Percentiles rank a stretch among this genome's conserved stretches.
These are phyloP conservation scores for Hylaeus anthracinus DNA, from an alignment of 1,140 invertebrate genomes.

Conservation along the genomic window DNA sequence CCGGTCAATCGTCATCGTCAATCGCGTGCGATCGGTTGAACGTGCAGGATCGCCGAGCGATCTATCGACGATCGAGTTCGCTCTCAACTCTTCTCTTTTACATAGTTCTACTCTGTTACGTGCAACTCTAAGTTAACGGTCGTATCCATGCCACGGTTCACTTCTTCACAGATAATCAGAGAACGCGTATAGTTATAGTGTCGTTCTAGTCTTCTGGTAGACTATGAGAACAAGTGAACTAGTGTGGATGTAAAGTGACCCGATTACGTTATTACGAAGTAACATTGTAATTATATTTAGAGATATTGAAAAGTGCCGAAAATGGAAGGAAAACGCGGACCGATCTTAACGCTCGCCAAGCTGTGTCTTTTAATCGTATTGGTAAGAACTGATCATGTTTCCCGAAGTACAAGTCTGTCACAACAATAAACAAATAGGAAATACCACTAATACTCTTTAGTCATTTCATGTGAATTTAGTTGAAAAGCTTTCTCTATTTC, in stretches of 20 bases:
- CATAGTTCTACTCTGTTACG: too few species aligned
- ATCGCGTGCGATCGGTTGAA: constrained; percentile 26
- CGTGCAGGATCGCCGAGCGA: constrained; percentile 26
- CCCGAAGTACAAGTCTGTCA: not conserved
- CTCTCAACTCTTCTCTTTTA: not conserved
- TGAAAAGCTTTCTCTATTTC: too few species aligned
- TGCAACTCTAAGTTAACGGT: not conserved
- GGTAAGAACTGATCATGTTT: not conserved
- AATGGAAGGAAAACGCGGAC: not conserved
- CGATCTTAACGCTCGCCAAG: not conserved
- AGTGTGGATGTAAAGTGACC: too few species aligned
- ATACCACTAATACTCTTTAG: too few species aligned
- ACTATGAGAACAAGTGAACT: too few species aligned
- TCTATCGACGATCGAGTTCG: not conserved
- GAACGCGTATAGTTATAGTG: too few species aligned
- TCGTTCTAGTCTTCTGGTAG: too few species aligned
- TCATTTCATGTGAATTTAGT: too few species aligned
- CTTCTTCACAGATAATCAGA: not conserved
- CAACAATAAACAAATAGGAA: too few species aligned
- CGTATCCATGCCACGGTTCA: not conserved
- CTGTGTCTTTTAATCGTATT: not conserved
- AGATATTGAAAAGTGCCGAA: not conserved
- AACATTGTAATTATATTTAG: not conserved
- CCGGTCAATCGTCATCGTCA: not conserved
- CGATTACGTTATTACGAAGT: too few species aligned